Base-by-base conservation (phyloP, 2,797 vertebrate genomes). In the Podargus strigoides region DNA sequence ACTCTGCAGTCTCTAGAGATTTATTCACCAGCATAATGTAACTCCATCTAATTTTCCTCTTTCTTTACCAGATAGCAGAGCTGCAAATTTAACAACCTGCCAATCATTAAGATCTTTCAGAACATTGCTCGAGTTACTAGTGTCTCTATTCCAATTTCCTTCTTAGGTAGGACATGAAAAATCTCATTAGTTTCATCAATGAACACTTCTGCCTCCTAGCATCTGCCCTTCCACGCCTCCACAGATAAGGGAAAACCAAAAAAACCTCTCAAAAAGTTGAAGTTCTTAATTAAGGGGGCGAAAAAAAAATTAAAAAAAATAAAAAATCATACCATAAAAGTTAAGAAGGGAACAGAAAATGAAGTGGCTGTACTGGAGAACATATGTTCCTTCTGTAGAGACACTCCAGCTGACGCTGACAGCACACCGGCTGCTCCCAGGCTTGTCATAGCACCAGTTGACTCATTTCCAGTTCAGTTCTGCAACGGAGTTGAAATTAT, bases 221-320 rank as follows among this genome's bases (percentile, higher is more conserved):
- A 49, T 66, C 89, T 92, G 75, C 81, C 94, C 79, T 97, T 96
- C 70, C 72, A 39, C 9, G 10, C 70, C 37, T 46, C 77, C 66
- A 90, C 46, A 77, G 49, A 93, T 77, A 88, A 55, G 14, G 41
- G 52, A 60, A 95, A 94, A 86, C 37, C 72, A 49, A 50, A 50
- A 27, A 39, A 88, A 68, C 19, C 14, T 74, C 67, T 95, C 20
- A 81, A 85, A 95, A 96, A 90, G 50, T 88, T 60, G 36, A 77
- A 59, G 78, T 87, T 92, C 88, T 93, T 97, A 92, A 97, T 97
- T 94, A 96, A 95, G 77, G 19, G 52, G 18, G 12, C 5, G 0
- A 3, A 13, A 49, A 89, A n/a, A n/a, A n/a, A n/a, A n/a, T n/a
- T n/a, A n/a, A n/a, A n/a, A n/a, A n/a, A n/a, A n/a, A n/a, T n/a